These are phyloP conservation scores for Halisarca cf. caerulea DNA, from an alignment of 37 sponge, comb jelly and placozoan genomes.

Conservation along the genomic window DNA sequence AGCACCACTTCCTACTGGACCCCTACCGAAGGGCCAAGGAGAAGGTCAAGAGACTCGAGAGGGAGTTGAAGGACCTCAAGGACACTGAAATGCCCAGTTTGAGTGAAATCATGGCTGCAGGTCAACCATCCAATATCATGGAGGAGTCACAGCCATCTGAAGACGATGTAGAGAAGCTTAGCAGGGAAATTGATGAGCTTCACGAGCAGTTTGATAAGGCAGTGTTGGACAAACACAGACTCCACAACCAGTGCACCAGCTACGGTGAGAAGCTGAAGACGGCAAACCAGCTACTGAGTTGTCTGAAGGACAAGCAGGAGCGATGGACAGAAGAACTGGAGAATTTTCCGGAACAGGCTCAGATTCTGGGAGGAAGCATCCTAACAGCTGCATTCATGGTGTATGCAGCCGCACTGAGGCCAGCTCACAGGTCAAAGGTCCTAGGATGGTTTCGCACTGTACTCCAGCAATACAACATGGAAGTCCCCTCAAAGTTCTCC, in stretches of 20 bases:
- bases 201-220: slow-evolving; percentile 61
- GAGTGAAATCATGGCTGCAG: not conserved
- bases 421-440: slow-evolving; percentile 18
- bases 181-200: slow-evolving; percentile 31
- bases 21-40: slow-evolving; percentile 39
- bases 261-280: slow-evolving; percentile 68
- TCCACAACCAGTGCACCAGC: slow-evolving; percentile 55
- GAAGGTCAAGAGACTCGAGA: slow-evolving; percentile 32
- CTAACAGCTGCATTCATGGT: slow-evolving; percentile 81
- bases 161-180: slow-evolving; percentile 38
- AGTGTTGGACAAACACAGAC: slow-evolving; percentile 74
- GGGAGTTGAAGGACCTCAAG: slow-evolving; percentile 49
- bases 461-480: not conserved
- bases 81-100: not conserved
- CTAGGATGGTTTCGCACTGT: not conserved
- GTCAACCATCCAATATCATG: not conserved
- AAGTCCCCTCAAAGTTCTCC: not conserved
- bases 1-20: slow-evolving; percentile 45
- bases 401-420: slow-evolving; percentile 70
- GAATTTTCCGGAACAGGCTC: slow-evolving; percentile 27
- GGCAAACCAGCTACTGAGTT: slow-evolving; percentile 60
- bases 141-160: not conserved
- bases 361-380: slow-evolving; percentile 59
- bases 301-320: slow-evolving; percentile 47
- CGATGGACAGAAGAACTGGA: slow-evolving; percentile 43